Evolutionary conservation across 2,797 vertebrate species (phyloP).

Genomic region (Balearica regulorum): DNA sequence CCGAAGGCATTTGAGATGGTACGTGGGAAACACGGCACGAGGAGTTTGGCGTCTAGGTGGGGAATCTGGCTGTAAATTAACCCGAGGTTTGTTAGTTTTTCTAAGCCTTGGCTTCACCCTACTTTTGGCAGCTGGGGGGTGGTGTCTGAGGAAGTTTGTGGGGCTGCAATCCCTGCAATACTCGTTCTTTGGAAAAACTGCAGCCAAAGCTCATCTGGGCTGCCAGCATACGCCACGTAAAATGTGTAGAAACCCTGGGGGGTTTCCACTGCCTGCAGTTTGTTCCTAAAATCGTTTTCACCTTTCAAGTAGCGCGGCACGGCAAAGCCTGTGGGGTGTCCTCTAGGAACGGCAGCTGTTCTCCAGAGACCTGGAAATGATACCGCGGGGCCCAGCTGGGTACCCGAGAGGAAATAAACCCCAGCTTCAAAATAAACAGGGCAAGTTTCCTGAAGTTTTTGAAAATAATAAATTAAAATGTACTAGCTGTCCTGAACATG

Average conservation of each 20-base stretch:
- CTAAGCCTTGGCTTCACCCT: neutral
- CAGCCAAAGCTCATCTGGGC: neutral
- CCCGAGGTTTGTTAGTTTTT: neutral
- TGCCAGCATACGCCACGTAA: accelerated
- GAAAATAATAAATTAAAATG: slow-evolving; percentile 34
- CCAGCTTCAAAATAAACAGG: neutral
- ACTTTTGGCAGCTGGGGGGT: neutral
- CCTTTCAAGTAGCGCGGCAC: neutral
- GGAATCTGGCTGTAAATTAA: neutral
- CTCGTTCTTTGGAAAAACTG: neutral
- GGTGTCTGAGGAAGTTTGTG: neutral
- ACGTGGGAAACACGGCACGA: neutral
- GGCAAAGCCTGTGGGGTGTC: neutral
- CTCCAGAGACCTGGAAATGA: neutral
- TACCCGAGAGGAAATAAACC: neutral
- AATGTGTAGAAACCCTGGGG: neutral
- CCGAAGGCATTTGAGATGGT: neutral
- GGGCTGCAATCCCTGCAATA: neutral
- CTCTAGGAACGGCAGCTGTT: neutral
- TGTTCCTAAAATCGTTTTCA: neutral
- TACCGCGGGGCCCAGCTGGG: neutral
- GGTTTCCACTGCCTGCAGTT: neutral
- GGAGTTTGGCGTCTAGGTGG: neutral
- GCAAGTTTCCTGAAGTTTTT: neutral
- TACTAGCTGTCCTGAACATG: neutral